Conservation (phyloP, 2,888 invertebrate species). For the Sarcophaga subvicina region DNA sequence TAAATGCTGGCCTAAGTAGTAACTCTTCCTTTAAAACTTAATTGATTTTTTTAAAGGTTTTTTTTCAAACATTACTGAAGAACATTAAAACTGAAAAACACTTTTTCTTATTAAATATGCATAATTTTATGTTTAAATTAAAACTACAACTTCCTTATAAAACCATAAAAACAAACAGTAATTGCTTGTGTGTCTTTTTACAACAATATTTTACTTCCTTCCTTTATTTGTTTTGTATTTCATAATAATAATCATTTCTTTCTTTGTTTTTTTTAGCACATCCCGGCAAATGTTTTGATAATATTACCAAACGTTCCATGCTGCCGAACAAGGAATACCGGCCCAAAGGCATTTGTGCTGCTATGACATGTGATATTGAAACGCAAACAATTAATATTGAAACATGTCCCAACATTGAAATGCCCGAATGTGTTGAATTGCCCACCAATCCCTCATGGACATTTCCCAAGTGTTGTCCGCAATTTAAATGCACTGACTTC, state of each 20-base stretch:
- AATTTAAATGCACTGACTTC: conserved; percentile 80
- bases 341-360: conserved; percentile 81
- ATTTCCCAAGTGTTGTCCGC: conserved; percentile 81
- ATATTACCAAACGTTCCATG: conserved; percentile 78
- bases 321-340: conserved; percentile 80
- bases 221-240: conserved; percentile 48
- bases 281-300: conserved; percentile 81
- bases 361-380: conserved; percentile 79
- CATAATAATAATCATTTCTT: conserved; percentile 58
- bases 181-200: conserved; percentile 11
- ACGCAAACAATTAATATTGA: conserved; percentile 79
- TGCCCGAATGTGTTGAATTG: conserved; percentile 80
- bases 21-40: no score
- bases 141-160: conserved; percentile 40
- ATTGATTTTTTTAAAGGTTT: no score
- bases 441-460: conserved; percentile 78
- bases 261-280: conserved; percentile 74
- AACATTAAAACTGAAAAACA: background rate
- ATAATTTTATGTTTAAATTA: background rate
- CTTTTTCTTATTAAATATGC: background rate
- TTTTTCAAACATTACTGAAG: background rate
- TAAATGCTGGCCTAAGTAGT: no score
- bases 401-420: conserved; percentile 80
- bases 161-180: background rate
- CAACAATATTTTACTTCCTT: conserved; percentile 18